A percentile compares a stretch with the other conserved stretches of the same genome.
These are phyloP conservation scores for Leptestheria dahalacensis DNA, from an alignment of 1,140 invertebrate species.

Conservation along the genomic window DNA sequence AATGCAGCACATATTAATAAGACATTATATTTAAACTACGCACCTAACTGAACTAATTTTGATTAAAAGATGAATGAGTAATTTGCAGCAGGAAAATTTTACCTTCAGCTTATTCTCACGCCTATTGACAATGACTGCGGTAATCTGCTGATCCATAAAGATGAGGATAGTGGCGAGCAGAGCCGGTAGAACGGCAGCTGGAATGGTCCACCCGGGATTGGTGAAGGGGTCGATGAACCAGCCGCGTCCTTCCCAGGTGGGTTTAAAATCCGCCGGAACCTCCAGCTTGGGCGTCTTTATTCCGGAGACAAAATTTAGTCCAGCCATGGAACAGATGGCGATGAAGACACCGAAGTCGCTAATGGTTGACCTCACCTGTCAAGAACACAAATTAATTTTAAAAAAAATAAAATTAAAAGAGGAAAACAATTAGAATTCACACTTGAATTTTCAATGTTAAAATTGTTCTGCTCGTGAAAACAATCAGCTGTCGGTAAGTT, in stretches of 20 bases:
- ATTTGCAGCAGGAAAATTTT: constrained; percentile 22
- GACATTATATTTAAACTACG: constrained; percentile 10
- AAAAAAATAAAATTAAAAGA: background rate
- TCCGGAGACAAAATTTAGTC: constrained; percentile 25
- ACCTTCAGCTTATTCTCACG: constrained; percentile 32
- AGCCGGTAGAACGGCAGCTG: constrained; percentile 24
- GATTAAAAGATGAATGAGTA: too few relatives aligned
- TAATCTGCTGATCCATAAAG: constrained; percentile 33
- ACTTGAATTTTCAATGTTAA: too few relatives aligned
- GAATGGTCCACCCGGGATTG: constrained; percentile 21
- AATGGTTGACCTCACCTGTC: constrained; percentile 26
- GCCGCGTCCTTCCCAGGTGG: constrained; percentile 23
- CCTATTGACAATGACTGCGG: constrained; percentile 31
- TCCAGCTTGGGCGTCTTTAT: constrained; percentile 31
- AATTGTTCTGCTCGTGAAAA: too few relatives aligned
- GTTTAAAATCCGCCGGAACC: constrained; percentile 26
- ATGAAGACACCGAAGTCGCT: constrained; percentile 36
- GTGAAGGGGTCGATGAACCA: constrained; percentile 27
- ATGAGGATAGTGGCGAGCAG: constrained; percentile 28
- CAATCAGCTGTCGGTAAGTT: too few relatives aligned
- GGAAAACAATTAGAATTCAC: background rate
- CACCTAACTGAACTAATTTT: background rate
- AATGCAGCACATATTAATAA: background rate
- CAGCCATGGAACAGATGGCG: constrained; percentile 30
- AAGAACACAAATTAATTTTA: constrained; percentile 14